Base-by-base conservation (phyloP, 53 echinoderm and acorn worm species). In the Pentamera pediparva region DNA sequence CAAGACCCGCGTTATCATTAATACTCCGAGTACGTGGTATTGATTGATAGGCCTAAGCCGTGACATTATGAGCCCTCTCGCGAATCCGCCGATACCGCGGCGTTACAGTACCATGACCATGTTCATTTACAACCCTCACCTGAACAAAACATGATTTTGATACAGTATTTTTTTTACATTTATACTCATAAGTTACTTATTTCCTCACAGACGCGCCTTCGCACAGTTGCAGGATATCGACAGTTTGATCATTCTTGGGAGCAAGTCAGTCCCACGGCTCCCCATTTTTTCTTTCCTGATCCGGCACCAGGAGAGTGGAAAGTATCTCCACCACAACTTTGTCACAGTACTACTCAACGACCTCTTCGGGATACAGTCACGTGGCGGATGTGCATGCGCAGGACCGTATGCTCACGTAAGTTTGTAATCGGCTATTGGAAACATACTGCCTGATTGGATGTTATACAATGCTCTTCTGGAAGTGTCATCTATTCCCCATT, bases 361-460 rank as follows among this genome's bases (percentile, higher is more conserved):
- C 40, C 85, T 95, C 26, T 95, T 87, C 51, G 95, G 95, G 17
- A 90, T 95, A 48, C 95, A 95, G 77, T 90, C 95, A 15, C 58
- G 95, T 11, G 95, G 95, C 28, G 95, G 95, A 11, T 95, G 95
- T 40, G 95, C 91, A 35, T 96, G 96, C 64, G 96, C 96, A 6
- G 96, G 96, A 33, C 96, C 96, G 0, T 96, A 96, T 43, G 96
- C 96, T 57, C 87, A 87, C 32, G 87, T 87, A 59, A 72, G 87
- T 82, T n/a, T n/a, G n/a, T n/a, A n/a, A n/a, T n/a, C 8, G 21
- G 24, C 21, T 57, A 9, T n/a, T 20, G 21, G 8, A n/a, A 15
- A 18, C 17, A 57, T 22, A 57, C 24, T 57, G 12, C 45, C 10
- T 10, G 45, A 45, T n/a, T n/a, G n/a, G n/a, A n/a, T n/a, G n/a